Percentiles rank a stretch among this genome's conserved stretches.
These are phyloP conservation scores for Falco novaeseelandiae DNA, from an alignment of 2,797 vertebrate species.

Conservation along the genomic window DNA sequence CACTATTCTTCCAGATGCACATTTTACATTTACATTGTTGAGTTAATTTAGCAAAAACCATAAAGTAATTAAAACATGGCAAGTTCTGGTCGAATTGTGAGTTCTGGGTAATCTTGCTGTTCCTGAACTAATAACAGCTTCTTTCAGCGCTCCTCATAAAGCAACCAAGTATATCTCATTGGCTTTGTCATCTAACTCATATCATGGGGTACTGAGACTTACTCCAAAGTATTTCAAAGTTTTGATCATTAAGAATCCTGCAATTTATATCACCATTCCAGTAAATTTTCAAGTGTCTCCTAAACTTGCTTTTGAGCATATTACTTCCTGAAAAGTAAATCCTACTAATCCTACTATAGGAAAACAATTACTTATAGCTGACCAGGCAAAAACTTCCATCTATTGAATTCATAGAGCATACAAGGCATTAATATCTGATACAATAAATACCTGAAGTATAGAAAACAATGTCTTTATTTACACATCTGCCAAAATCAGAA, in stretches of 20 bases:
- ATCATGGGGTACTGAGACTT: background rate
- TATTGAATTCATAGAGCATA: background rate
- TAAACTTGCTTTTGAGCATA: background rate
- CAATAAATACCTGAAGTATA: background rate
- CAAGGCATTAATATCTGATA: background rate
- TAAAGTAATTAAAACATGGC: background rate
- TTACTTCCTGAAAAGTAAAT: background rate
- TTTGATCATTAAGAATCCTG: background rate
- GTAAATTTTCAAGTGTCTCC: background rate
- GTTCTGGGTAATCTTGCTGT: background rate
- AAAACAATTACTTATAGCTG: background rate
- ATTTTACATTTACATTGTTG: background rate
- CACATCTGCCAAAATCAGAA: background rate
- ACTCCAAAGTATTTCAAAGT: background rate
- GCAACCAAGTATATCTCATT: background rate
- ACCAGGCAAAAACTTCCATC: background rate
- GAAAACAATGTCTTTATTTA: background rate
- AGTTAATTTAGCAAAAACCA: background rate
- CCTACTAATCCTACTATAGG: background rate
- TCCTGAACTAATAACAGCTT: background rate
- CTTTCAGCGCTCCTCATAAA: background rate
- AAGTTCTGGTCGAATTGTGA: background rate
- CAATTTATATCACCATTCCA: background rate
- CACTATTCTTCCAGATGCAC: background rate
- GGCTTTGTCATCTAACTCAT: background rate